phyloP scores from a whole-genome alignment of 1,140 invertebrate genomes.

The Camponotus pennsylvanicus region DNA sequence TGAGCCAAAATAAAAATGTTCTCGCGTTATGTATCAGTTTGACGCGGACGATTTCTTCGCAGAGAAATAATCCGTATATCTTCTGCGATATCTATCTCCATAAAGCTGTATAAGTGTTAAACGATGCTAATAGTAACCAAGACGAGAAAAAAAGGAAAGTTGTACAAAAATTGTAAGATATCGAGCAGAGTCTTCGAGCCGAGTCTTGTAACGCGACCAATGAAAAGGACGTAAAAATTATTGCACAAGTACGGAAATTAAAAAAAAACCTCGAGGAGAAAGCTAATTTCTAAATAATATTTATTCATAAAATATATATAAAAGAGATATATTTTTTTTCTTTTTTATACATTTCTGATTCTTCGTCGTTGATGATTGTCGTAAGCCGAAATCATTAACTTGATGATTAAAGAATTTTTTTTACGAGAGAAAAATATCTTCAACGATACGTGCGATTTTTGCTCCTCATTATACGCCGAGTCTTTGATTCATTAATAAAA shows the following conservation, averaged over 20 bases:
- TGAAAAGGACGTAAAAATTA: slow-evolving; percentile 5
- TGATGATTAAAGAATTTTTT: not conserved
- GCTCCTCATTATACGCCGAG: no score
- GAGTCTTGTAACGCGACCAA: not conserved
- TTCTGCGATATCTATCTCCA: not conserved
- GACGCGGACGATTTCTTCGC: not conserved
- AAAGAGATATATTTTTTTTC: not conserved
- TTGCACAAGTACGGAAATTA: not conserved
- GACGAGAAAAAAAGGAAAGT: slow-evolving; percentile 13
- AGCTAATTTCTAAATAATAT: slow-evolving; percentile 30
- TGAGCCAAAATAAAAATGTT: not conserved
- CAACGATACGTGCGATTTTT: not conserved
- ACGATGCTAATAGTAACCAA: not conserved
- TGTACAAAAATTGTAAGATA: not conserved
- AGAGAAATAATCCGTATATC: not conserved
- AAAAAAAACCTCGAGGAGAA: slow-evolving; percentile 15
- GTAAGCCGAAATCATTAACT: no score
- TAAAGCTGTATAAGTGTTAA: not conserved
- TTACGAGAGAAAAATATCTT: not conserved
- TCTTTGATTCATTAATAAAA: slow-evolving; percentile 4
- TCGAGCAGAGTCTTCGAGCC: not conserved
- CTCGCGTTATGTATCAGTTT: not conserved
- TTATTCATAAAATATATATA: not conserved
- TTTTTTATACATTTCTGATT: not conserved
- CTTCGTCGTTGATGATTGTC: not conserved